Conservation (phyloP, 2,113 vertebrate species). For the Helogale parvula region DNA sequence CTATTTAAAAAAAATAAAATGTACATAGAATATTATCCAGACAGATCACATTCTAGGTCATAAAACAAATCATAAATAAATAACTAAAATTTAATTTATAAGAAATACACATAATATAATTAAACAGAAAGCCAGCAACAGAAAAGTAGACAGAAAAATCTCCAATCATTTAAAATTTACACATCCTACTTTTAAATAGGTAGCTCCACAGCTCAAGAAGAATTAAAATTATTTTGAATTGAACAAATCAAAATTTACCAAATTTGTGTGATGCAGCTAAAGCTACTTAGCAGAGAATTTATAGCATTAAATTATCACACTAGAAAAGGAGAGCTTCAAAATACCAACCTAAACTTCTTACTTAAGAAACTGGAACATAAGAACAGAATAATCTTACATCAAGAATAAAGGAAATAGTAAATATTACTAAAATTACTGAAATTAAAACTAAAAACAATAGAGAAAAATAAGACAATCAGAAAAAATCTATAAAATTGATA, state of each 20-base stretch:
- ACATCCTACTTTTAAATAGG: background rate
- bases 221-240: background rate
- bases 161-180: background rate
- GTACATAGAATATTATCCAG: no score
- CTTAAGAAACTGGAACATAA: background rate
- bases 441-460: no score
- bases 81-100: background rate
- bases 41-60: no score
- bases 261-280: background rate
- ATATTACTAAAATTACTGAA: background rate
- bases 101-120: background rate
- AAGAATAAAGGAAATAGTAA: background rate
- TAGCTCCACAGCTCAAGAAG: background rate
- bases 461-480: background rate
- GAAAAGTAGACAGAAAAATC: background rate
- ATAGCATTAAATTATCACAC: background rate
- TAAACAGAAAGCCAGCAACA: background rate
- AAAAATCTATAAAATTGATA: background rate
- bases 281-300: background rate
- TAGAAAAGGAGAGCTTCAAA: background rate
- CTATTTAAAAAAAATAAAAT: no score
- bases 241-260: background rate
- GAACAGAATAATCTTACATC: background rate
- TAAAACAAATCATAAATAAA: background rate
- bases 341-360: background rate